Base-by-base conservation (phyloP, 1,140 invertebrate genomes). In the Papilio polytes region DNA sequence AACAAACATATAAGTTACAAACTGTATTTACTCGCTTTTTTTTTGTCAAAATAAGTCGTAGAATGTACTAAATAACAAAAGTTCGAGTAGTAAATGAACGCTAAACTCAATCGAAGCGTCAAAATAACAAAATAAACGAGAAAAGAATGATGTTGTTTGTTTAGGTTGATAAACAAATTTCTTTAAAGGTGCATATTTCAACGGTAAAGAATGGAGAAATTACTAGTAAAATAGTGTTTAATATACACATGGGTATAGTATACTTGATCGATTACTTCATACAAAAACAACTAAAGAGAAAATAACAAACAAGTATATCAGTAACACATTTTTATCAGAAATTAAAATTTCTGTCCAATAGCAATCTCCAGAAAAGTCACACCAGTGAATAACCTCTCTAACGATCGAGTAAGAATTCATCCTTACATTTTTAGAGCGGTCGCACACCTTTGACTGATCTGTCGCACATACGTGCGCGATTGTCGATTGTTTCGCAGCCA, bases 51-150 rank as follows among this genome's bases (percentile, higher is more conserved):
- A 72, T 72, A 48, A 13, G 46, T 72, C 59, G 10, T 63, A 63
- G 53, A 70, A 70, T 36, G 15, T 70, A 4, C 12, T 70, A 70
- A 22, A 46, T 44, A 73, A 8, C 36, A 73, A 44, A 46, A 46
- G 36, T 73, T 73, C 18, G 41, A 7, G 26, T 73, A 73, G n/a
- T 46, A 44, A 73, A 73, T 41, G 41, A 73, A 53, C 81, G 72
- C 56, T 77, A 80, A 82, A 83, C 78, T 78, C 83, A 82, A 84
- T 81, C 80, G 80, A 83, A 80, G 80, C 78, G 80, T 81, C 80
- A 80, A 80, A 85, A 83, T 81, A 85, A 85, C 84, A 78, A 81
- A 83, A 85, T 85, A 81, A 83, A 83, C 74, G 77, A 79, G 80
- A 79, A 81, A 83, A 82, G 78, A 83, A 82, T 80, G 81, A 81